Evolutionary conservation across 2,888 invertebrate genomes (phyloP).

Genomic region (Helleia helle): DNA sequence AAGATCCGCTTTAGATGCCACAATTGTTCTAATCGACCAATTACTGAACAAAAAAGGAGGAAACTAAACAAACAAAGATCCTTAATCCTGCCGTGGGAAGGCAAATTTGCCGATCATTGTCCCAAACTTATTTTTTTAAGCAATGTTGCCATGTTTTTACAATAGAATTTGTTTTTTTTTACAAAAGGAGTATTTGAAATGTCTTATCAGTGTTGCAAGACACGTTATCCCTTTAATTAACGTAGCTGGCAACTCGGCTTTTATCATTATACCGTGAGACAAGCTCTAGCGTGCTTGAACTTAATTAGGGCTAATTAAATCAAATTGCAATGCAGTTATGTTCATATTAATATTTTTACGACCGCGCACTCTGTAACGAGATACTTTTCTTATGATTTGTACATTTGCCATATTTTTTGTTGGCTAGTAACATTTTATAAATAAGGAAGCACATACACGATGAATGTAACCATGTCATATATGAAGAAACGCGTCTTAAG

Average conservation of each 20-base stretch:
- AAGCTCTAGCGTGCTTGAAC: slow-evolving; percentile 36
- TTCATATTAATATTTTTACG: slow-evolving; percentile 35
- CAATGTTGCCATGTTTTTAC: background rate
- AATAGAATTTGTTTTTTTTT: background rate
- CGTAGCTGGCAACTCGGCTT: slow-evolving; percentile 27
- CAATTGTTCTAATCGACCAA: slow-evolving; percentile 42
- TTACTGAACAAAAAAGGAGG: slow-evolving; percentile 18
- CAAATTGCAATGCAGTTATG: slow-evolving; percentile 31
- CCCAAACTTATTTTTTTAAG: slow-evolving; percentile 5
- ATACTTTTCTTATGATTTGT: no score
- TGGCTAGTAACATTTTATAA: background rate
- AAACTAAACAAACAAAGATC: background rate
- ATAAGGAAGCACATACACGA: slow-evolving; percentile 21
- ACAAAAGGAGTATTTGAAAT: background rate
- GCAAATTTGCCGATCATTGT: slow-evolving; percentile 1
- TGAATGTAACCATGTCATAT: slow-evolving; percentile 55
- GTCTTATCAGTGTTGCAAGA: slow-evolving; percentile 7
- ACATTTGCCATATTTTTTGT: no score
- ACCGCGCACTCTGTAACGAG: slow-evolving; percentile 19
- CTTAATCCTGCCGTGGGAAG: slow-evolving; percentile 6
- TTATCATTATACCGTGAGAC: slow-evolving; percentile 47
- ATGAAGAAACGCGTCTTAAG: slow-evolving; percentile 63
- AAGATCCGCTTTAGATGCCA: slow-evolving; percentile 38
- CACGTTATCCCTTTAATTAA: slow-evolving; percentile 23
- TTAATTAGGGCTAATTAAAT: slow-evolving; percentile 64